Evolutionary conservation across 1,140 invertebrate genomes (phyloP).

Genomic region (Aricia agestis): DNA sequence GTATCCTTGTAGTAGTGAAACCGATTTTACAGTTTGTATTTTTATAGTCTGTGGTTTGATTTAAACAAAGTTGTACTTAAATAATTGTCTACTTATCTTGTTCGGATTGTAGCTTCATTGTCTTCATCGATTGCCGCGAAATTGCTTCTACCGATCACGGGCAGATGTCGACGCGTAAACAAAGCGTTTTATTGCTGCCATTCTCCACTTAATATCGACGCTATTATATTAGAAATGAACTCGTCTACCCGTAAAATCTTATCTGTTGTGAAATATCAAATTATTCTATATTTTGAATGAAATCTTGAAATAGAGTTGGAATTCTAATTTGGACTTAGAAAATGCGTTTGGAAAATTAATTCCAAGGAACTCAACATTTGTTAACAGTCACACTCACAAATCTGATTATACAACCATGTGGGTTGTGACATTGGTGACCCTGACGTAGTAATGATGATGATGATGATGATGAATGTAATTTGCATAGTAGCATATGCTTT

Average conservation of each 20-base stretch:
- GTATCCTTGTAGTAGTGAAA: no score
- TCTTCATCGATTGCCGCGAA: background rate
- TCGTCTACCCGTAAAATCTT: slow-evolving; percentile 2
- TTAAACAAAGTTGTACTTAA: no score
- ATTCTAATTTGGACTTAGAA: background rate
- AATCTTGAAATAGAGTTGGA: background rate
- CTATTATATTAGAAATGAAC: slow-evolving; percentile 10
- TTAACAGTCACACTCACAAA: no score
- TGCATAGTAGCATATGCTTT: no score
- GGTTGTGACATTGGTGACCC: no score
- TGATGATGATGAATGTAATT: no score
- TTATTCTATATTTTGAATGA: background rate
- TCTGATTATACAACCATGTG: no score
- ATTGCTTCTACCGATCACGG: background rate
- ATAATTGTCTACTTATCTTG: background rate
- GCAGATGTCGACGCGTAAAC: slow-evolving; percentile 11
- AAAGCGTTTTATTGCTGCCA: slow-evolving; percentile 12
- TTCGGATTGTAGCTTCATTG: background rate
- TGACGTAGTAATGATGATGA: no score
- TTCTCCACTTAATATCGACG: slow-evolving; percentile 8
- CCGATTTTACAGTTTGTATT: no score
- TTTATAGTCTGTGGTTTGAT: no score
- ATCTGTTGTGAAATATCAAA: background rate
- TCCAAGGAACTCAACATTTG: no score
- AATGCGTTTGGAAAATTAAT: background rate